Evolutionary conservation across 2,888 invertebrate genomes (phyloP).

Genomic region (Diarsia dahlii): DNA sequence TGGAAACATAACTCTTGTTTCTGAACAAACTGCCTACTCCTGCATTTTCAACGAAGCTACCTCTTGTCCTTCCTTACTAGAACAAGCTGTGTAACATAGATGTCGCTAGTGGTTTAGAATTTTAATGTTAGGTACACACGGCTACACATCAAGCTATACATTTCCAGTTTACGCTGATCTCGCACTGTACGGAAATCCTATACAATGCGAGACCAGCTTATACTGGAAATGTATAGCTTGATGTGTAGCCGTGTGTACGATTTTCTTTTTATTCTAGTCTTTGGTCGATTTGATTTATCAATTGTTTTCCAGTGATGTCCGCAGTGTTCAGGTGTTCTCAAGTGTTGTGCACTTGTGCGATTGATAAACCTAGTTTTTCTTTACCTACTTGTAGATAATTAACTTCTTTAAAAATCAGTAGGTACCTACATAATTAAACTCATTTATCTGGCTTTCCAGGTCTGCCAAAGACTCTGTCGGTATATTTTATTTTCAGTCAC

Average conservation of each 20-base stretch:
- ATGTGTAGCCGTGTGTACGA: no score
- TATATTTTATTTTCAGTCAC: not conserved
- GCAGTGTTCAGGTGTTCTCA: no score
- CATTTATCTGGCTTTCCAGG: not conserved
- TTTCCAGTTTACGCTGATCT: no score
- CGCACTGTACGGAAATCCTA: no score
- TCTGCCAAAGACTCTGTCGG: not conserved
- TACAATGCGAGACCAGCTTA: no score
- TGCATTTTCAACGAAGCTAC: not conserved
- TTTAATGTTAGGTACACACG: no score
- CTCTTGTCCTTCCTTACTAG: slow-evolving; percentile 19
- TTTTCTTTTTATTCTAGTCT: not conserved
- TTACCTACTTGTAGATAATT: not conserved
- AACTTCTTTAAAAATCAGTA: not conserved
- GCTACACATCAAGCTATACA: no score
- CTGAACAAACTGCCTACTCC: not conserved
- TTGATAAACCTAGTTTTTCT: not conserved
- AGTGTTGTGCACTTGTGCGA: not conserved
- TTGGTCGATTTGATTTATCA: not conserved
- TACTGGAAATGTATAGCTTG: no score
- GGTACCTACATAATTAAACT: not conserved
- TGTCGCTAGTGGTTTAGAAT: slow-evolving; percentile 38
- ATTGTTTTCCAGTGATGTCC: not conserved
- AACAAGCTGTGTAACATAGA: slow-evolving; percentile 28
- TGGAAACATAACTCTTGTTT: not conserved